Evolutionary conservation across 1,140 invertebrate genomes (phyloP), one percentile per base, ranked within the genome.

Genomic region (Teleopsis dalmanni): DNA sequence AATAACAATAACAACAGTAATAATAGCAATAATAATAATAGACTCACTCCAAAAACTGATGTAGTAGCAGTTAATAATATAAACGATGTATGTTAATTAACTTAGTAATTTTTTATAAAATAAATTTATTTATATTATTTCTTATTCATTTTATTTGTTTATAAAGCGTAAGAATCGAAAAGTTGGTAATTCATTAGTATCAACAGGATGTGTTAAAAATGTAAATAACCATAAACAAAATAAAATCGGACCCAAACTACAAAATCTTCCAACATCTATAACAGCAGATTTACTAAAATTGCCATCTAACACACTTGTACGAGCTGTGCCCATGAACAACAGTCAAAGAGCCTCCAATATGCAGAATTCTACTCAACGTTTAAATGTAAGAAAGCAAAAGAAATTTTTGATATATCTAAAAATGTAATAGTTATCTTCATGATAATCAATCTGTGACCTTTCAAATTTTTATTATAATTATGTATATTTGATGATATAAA

Each of bases 231-330:
- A 46, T 21, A 46, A 46, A 35, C 33, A 46, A 29, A 33, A 46
- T 18, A 46, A 46, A 21, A 22, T 25, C 18, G 10, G 16, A 5
- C 0, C 29, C 2, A 16, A 23, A 14, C 33, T 25, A 35, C 7
- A 26, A 7, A 27, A 10, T 29, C 36, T 26, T 31, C 27, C 19
- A 19, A 25, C 19, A 26, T 31, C 41, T 9, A 23, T 29, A 1
- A 7, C 41, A 23, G 43, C 52, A 3, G 64, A 67, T 26, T 23
- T 58, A 16, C 53, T 61, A 14, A 61, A 61, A 43, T 42, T 61
- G 31, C 59, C 58, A 21, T 51, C 53, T 19, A 60, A 58, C 31
- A 60, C 58, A 8, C 57, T 52, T 47, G 37, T 62, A 33, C 44
- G 49, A 34, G 48, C 44, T 25, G 38, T 60, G 34, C 51, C 43